phyloP scores from a whole-genome alignment of 2,113 vertebrate genomes.

The Cacatua alba region DNA sequence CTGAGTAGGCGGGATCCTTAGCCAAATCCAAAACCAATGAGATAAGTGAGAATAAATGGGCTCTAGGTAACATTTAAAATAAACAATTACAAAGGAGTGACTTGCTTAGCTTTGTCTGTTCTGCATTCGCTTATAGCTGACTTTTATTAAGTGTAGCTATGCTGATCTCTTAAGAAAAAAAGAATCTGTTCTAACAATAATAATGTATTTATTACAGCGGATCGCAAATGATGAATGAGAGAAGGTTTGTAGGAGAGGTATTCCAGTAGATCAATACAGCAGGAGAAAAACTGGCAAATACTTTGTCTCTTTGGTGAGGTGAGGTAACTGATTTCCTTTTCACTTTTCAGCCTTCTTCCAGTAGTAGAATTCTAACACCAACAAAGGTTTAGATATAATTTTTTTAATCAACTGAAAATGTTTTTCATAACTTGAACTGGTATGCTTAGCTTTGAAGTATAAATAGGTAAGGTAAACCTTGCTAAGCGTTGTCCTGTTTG shows the following conservation, averaged over 20 bases:
- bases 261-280: neutral
- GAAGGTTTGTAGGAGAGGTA: neutral
- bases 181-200: neutral
- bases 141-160: neutral
- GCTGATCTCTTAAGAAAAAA: neutral
- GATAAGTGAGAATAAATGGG: slow-evolving; percentile 61
- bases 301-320: neutral
- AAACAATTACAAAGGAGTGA: slow-evolving; percentile 47
- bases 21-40: slow-evolving; percentile 50
- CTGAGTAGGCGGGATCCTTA: slow-evolving; percentile 58
- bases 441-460: neutral
- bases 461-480: neutral
- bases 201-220: neutral
- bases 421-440: neutral
- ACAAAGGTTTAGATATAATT: neutral
- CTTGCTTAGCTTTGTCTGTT: slow-evolving; percentile 21
- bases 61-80: slow-evolving; percentile 51
- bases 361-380: neutral
- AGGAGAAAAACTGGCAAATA: neutral
- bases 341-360: neutral
- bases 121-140: neutral
- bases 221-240: neutral
- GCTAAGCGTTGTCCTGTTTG: neutral
- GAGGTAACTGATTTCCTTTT: neutral
- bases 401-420: neutral